These are phyloP conservation scores for Girardinus metallicus DNA, from an alignment of 2,797 vertebrate genomes.

Conservation along the genomic window DNA sequence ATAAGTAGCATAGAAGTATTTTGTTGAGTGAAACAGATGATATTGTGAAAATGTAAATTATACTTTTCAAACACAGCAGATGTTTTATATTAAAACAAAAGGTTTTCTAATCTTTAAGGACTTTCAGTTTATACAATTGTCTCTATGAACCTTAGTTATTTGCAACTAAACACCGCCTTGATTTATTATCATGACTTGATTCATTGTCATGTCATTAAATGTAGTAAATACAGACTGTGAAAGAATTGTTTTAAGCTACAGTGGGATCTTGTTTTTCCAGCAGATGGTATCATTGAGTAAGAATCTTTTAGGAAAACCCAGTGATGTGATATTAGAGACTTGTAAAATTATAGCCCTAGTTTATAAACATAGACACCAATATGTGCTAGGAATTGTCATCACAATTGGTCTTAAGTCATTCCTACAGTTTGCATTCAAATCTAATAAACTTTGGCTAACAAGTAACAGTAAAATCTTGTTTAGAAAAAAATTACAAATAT, in stretches of 20 bases:
- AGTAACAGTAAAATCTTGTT: not conserved
- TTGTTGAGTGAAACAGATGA: not conserved
- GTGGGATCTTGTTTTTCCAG: slow-evolving; percentile 12
- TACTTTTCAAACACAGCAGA: not conserved
- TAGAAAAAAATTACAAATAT: not conserved
- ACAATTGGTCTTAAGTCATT: not conserved
- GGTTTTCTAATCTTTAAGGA: not conserved
- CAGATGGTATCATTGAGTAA: slow-evolving; percentile 66
- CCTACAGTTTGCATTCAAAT: not conserved
- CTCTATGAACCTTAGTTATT: not conserved
- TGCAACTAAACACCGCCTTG: not conserved
- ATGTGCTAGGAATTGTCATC: not conserved
- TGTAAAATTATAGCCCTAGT: not conserved
- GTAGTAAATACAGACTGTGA: not conserved
- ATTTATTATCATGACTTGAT: not conserved
- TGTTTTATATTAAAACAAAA: not conserved
- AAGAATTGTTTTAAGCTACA: not conserved
- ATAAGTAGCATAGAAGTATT: not conserved
- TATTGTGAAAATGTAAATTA: not conserved
- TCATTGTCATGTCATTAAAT: not conserved
- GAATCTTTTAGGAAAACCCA: slow-evolving; percentile 8
- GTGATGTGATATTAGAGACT: too few relatives aligned
- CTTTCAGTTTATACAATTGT: not conserved
- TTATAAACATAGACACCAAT: not conserved
- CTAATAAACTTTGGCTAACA: not conserved